Conservation (phyloP, 2,888 invertebrate species). For the Tiliacea aurago region DNA sequence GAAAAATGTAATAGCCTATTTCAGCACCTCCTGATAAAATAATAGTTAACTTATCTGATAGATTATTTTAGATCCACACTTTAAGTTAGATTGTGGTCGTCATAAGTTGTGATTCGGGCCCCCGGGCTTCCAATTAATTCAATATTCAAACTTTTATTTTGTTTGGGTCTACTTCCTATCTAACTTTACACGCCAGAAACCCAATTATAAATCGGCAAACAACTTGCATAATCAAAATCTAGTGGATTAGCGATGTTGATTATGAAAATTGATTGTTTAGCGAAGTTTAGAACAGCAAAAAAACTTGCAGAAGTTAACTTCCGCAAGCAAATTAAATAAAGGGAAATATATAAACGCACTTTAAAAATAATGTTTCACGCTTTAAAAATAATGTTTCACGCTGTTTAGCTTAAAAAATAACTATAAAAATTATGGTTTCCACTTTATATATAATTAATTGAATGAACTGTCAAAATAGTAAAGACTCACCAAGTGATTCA, state of each 20-base stretch:
- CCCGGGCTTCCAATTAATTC: background rate
- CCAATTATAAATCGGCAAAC: background rate
- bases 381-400: too few species aligned
- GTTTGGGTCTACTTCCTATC: background rate
- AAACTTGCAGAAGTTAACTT: background rate
- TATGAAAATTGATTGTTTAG: background rate
- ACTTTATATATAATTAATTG: too few species aligned
- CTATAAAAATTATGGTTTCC: too few species aligned
- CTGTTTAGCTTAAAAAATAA: too few species aligned
- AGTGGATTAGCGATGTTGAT: background rate
- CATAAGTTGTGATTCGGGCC: background rate
- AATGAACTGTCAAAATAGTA: too few species aligned
- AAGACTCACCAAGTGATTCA: too few species aligned
- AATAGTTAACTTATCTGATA: constrained; percentile 12
- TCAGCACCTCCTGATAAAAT: constrained; percentile 6
- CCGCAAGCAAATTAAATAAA: background rate
- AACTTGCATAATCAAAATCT: background rate
- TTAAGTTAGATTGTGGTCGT: constrained; percentile 2
- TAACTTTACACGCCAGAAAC: background rate
- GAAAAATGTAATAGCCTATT: constrained; percentile 7
- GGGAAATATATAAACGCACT: too few species aligned
- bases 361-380: too few species aligned
- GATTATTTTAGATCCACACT: constrained; percentile 7
- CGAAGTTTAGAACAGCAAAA: background rate
- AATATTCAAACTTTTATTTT: constrained; percentile 1